Conservation (phyloP, 1,140 invertebrate species). For the Agrilus planipennis region DNA sequence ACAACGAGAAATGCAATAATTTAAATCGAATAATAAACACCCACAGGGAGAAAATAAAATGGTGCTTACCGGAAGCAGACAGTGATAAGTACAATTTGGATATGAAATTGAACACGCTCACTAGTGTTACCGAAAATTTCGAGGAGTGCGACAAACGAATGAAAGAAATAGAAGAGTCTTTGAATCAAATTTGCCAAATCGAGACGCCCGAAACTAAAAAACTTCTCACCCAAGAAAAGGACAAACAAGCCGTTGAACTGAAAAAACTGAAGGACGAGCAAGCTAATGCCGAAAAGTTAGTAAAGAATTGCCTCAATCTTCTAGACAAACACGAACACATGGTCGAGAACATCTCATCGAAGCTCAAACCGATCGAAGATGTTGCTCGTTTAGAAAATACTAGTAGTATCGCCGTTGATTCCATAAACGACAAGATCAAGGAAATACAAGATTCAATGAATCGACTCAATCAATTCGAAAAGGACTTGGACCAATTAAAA, state of each 20-base stretch:
- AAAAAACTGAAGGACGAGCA: slow-evolving; percentile 53
- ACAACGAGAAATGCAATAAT: slow-evolving; percentile 71
- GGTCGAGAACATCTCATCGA: slow-evolving; percentile 63
- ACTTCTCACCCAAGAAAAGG: slow-evolving; percentile 48
- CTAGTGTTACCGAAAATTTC: slow-evolving; percentile 62
- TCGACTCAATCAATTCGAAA: slow-evolving; percentile 49
- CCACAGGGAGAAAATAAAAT: slow-evolving; percentile 79
- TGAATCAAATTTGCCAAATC: slow-evolving; percentile 52
- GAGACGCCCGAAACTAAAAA: slow-evolving; percentile 54
- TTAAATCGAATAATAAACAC: slow-evolving; percentile 66
- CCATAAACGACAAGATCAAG: slow-evolving; percentile 59
- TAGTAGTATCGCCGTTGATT: slow-evolving; percentile 52
- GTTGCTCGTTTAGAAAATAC: slow-evolving; percentile 62
- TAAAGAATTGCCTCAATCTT: slow-evolving; percentile 60
- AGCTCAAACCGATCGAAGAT: slow-evolving; percentile 80
- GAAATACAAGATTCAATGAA: slow-evolving; percentile 51
- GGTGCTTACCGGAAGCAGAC: slow-evolving; percentile 78
- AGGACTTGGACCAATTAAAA: slow-evolving; percentile 53
- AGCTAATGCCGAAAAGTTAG: slow-evolving; percentile 50
- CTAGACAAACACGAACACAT: slow-evolving; percentile 71
- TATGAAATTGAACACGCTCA: slow-evolving; percentile 73
- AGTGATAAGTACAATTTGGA: slow-evolving; percentile 88
- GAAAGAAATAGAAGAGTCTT: slow-evolving; percentile 51
- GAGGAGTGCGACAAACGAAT: slow-evolving; percentile 53
- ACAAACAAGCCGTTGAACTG: slow-evolving; percentile 54